These are phyloP conservation scores for Alloscopus bannaensis DNA, from an alignment of 2,888 invertebrate genomes.

Conservation along the genomic window DNA sequence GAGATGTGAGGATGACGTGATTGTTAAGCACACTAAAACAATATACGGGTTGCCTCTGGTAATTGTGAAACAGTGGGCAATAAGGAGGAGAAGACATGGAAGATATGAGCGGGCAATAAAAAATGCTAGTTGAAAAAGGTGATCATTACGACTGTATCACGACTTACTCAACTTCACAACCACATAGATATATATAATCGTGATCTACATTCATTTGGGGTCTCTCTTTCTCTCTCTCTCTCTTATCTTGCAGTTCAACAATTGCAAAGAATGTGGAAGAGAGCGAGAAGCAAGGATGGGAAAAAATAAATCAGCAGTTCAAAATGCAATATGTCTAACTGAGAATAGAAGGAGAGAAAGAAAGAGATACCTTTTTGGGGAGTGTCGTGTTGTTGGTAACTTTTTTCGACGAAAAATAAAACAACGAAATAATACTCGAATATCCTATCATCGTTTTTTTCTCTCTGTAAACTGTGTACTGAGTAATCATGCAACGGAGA, in stretches of 20 bases:
- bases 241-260: conserved; percentile 28
- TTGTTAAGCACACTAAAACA: too few relatives aligned
- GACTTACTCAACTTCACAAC: conserved; percentile 56
- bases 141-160: conserved; percentile 61
- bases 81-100: conserved; percentile 6
- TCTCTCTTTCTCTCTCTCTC: conserved; percentile 25
- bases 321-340: not conserved
- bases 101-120: conserved; percentile 41
- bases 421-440: not conserved
- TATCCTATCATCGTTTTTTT: not conserved
- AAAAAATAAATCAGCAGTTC: conserved; percentile 13
- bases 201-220: conserved; percentile 59
- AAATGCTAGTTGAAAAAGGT: conserved; percentile 58
- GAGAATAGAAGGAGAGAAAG: too few relatives aligned
- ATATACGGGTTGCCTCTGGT: too few relatives aligned
- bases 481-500: not conserved
- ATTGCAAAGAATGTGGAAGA: conserved; percentile 38
- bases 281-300: not conserved
- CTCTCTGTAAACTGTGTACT: too few relatives aligned
- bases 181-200: conserved; percentile 52
- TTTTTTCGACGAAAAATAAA: not conserved
- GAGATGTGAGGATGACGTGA: conserved; percentile 59
- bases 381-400: conserved; percentile 31
- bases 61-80: too few relatives aligned
- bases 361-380: conserved; percentile 38